Evolutionary conservation across 1,140 invertebrate genomes (phyloP).

Genomic region (Brachionus manjavacas): DNA sequence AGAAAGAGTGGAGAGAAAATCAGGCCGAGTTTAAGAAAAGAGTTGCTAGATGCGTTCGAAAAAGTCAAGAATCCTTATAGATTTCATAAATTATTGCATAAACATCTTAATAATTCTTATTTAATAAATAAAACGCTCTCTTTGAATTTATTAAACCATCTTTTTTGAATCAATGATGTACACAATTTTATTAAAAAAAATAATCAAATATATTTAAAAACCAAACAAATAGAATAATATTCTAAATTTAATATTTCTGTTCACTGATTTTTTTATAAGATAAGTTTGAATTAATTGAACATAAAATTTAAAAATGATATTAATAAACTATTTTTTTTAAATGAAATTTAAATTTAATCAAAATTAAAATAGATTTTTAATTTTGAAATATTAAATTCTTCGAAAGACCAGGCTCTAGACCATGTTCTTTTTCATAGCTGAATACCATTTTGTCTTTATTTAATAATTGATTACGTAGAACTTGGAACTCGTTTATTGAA

Average conservation of each 20-base stretch:
- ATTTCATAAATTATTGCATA: background rate
- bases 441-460: background rate
- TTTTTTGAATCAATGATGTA: background rate
- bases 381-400: conserved; percentile 7
- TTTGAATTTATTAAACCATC: background rate
- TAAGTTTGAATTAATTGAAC: background rate
- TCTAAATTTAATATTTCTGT: no score
- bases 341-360: background rate
- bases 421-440: conserved; percentile 5
- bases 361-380: background rate
- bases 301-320: background rate
- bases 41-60: conserved; percentile 91
- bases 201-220: background rate
- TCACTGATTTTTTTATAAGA: background rate
- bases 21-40: conserved; percentile 85
- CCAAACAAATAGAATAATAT: background rate
- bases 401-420: background rate
- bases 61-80: conserved; percentile 77
- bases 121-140: background rate
- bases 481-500: background rate
- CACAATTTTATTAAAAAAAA: background rate
- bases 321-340: no score
- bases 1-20: conserved; percentile 67
- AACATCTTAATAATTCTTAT: background rate
- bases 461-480: background rate